These are phyloP conservation scores for Bubo scandiacus DNA, from an alignment of 2,113 vertebrate genomes.

Conservation along the genomic window DNA sequence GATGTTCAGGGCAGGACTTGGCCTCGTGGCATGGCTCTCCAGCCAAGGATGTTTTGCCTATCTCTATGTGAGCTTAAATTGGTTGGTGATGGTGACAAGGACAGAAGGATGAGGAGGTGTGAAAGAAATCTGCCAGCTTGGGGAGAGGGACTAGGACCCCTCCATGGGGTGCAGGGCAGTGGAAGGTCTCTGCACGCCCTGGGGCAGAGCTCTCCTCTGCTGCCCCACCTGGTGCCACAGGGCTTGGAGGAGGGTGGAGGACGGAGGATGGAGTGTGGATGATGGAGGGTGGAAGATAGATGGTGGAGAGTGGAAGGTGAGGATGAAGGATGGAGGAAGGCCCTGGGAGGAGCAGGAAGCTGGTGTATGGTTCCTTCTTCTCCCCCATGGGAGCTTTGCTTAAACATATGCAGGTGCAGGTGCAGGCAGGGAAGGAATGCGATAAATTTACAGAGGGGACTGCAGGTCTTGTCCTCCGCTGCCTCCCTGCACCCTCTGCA, in stretches of 20 bases:
- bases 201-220: background rate
- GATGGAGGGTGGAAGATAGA: background rate
- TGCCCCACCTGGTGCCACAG: background rate
- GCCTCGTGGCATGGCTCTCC: background rate
- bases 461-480: fast-evolving
- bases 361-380: background rate
- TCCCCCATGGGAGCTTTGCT: fast-evolving
- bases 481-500: background rate
- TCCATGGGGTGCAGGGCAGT: background rate
- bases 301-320: background rate
- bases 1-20: background rate
- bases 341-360: background rate
- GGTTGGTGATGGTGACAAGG: background rate
- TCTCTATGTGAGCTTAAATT: background rate
- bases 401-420: background rate
- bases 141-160: background rate
- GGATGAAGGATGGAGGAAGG: fast-evolving
- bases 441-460: fast-evolving
- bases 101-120: background rate
- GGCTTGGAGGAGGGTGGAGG: background rate
- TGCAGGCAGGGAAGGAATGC: background rate
- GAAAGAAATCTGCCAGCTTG: background rate
- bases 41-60: background rate
- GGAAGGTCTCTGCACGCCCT: background rate
- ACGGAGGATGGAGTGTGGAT: background rate